These are phyloP conservation scores for Nyctibius grandis DNA, from an alignment of 2,797 vertebrate species.

Conservation along the genomic window DNA sequence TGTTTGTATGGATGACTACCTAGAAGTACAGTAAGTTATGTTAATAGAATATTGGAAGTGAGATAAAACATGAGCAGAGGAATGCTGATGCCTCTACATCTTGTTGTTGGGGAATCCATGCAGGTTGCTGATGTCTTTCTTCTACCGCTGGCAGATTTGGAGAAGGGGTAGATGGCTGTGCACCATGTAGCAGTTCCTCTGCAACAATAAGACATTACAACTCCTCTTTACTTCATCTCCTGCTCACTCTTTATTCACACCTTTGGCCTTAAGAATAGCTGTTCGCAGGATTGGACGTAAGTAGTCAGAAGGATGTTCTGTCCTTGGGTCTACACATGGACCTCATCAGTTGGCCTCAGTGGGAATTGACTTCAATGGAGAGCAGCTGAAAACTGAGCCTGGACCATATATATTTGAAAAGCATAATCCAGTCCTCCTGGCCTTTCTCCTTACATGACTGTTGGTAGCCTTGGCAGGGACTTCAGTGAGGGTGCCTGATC, in stretches of 20 bases:
- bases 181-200: neutral
- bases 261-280: neutral
- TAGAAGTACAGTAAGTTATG: neutral
- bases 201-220: neutral
- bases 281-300: neutral
- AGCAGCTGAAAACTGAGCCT: neutral
- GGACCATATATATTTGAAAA: neutral
- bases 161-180: neutral
- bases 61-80: neutral
- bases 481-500: neutral
- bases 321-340: neutral
- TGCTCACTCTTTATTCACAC: neutral
- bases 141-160: neutral
- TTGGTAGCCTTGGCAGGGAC: neutral
- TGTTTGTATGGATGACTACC: neutral
- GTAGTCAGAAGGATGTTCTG: neutral
- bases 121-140: neutral
- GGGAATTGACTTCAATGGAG: neutral
- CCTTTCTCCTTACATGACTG: neutral
- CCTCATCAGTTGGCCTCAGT: neutral
- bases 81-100: neutral
- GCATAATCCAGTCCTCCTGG: neutral
- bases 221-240: neutral
- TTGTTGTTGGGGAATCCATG: neutral
- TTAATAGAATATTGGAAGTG: neutral